Conservation (phyloP, 2,888 invertebrate genomes). For the Drosophila vallismaia region DNA sequence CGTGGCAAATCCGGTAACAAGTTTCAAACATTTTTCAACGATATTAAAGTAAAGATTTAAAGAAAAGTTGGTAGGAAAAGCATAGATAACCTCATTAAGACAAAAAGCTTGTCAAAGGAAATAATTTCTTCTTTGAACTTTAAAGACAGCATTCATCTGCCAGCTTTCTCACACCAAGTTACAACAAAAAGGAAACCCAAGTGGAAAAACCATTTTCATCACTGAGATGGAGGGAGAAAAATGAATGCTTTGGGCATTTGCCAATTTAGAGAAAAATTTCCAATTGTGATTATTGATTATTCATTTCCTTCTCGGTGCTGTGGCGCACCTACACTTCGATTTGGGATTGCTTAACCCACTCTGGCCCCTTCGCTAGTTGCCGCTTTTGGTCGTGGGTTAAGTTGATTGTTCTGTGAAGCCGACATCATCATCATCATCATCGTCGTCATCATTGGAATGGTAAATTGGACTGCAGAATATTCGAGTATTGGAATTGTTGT, state of each 20-base stretch:
- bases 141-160: conserved; percentile 3
- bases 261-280: conserved; percentile 69
- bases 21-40: not conserved
- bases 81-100: not conserved
- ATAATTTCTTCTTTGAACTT: conserved; percentile 18
- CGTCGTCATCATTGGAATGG: conserved; percentile 50
- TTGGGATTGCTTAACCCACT: conserved; percentile 37
- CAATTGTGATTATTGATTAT: conserved; percentile 75
- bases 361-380: not conserved
- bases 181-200: not conserved
- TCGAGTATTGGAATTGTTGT: conserved; percentile 60
- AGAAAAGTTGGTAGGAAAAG: not conserved
- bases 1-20: not conserved
- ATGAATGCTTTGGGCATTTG: conserved; percentile 45
- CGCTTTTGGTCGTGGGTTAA: conserved; percentile 21
- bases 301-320: conserved; percentile 61
- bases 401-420: conserved; percentile 43
- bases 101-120: conserved; percentile 23
- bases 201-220: conserved; percentile 25
- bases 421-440: conserved; percentile 28
- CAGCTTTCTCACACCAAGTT: conserved; percentile 1
- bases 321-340: conserved; percentile 40
- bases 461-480: conserved; percentile 72
- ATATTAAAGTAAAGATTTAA: too few relatives aligned
- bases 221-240: conserved; percentile 21